phyloP scores from a whole-genome alignment of 1,140 invertebrate species.

The Amyelois transitella region DNA sequence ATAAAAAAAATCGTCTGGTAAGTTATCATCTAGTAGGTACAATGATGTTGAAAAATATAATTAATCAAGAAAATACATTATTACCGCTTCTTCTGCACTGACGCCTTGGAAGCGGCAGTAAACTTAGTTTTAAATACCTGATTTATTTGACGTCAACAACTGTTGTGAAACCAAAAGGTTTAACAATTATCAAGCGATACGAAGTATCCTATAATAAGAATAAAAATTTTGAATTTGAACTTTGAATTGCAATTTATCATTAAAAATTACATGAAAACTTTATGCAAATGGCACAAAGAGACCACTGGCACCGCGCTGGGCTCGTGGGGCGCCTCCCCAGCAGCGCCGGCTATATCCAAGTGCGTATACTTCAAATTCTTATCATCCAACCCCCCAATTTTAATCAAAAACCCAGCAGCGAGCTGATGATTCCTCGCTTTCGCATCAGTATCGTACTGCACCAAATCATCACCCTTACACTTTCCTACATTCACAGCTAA shows the following conservation, averaged over 20 bases:
- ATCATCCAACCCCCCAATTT: conserved; percentile 90
- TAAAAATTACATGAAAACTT: conserved; percentile 40
- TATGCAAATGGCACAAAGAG: conserved; percentile 76
- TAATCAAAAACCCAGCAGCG: conserved; percentile 92
- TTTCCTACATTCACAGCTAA: conserved; percentile 84
- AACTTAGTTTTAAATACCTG: no score
- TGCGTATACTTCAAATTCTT: conserved; percentile 90
- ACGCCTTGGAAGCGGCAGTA: no score
- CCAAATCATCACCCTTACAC: conserved; percentile 90
- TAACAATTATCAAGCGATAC: no score
- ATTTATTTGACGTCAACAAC: no score
- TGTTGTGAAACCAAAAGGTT: no score
- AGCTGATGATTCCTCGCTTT: conserved; percentile 68
- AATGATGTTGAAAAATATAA: neutral
- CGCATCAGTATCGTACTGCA: conserved; percentile 77
- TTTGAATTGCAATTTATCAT: neutral
- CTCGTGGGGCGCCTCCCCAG: conserved; percentile 84
- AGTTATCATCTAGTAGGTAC: no score
- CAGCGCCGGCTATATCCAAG: conserved; percentile 90
- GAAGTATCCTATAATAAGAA: no score
- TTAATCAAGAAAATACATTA: conserved; percentile 1
- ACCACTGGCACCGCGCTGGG: conserved; percentile 89
- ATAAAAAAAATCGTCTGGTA: no score
- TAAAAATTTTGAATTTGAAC: no score
- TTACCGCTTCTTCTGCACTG: no score